These are phyloP conservation scores for Neocloeon triangulifer DNA, from an alignment of 1,140 invertebrate species.

Conservation along the genomic window DNA sequence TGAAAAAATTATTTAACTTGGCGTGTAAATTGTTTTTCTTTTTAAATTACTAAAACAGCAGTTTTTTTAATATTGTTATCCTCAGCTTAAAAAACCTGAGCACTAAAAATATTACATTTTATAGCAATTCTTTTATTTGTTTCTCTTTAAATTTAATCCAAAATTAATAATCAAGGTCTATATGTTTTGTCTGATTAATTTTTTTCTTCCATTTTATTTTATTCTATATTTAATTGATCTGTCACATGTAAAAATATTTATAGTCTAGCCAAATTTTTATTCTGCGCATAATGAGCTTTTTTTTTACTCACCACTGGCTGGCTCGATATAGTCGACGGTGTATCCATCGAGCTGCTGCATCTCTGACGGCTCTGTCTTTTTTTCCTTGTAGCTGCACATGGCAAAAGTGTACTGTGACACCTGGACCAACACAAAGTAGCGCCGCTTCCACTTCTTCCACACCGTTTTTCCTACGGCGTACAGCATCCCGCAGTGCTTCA, in stretches of 20 bases:
- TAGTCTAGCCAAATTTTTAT: no score
- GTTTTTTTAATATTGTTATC: no score
- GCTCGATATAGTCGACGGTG: slow-evolving; percentile 97
- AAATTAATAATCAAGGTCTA: no score
- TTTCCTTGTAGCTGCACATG: slow-evolving; percentile 98
- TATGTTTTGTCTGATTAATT: no score
- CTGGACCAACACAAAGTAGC: slow-evolving; percentile 96
- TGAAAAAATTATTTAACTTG: slow-evolving; percentile 4
- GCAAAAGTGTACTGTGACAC: slow-evolving; percentile 99
- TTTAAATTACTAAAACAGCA: no score
- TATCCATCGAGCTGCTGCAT: slow-evolving; percentile 99
- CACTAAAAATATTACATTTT: no score
- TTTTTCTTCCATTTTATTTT: no score
- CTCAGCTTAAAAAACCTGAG: no score
- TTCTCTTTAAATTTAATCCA: no score
- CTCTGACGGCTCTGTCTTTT: slow-evolving; percentile 96
- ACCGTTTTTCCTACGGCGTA: slow-evolving; percentile 90
- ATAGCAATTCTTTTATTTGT: no score
- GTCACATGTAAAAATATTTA: slow-evolving; percentile 9
- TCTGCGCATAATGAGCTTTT: no score
- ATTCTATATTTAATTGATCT: slow-evolving; percentile 2
- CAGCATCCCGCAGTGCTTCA: slow-evolving; percentile 93
- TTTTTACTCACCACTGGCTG: slow-evolving; percentile 47
- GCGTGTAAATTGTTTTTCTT: no score
- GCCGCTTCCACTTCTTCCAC: slow-evolving; percentile 99